Conservation (phyloP, 2,888 invertebrate genomes). For the Leptura quadrifasciata region DNA sequence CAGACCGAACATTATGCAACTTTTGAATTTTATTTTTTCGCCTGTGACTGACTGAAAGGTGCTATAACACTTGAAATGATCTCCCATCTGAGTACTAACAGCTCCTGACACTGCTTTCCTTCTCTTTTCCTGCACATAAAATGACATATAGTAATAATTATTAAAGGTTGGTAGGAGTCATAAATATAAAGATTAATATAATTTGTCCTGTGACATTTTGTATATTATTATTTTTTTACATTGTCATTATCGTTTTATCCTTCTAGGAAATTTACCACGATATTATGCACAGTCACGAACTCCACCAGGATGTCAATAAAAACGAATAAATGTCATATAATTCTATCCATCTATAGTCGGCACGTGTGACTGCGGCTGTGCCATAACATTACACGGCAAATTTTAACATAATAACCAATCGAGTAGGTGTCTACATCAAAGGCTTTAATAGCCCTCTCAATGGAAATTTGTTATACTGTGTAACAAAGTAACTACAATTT, state of each 20-base stretch:
- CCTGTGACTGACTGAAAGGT: no score
- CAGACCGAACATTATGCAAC: no score
- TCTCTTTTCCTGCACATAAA: no score
- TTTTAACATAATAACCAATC: background rate
- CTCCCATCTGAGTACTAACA: no score
- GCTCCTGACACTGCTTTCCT: no score
- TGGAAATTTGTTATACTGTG: background rate
- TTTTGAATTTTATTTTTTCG: no score
- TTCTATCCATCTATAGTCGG: background rate
- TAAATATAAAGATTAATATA: background rate
- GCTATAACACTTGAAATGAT: no score
- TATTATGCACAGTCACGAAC: slow-evolving; percentile 1
- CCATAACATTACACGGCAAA: slow-evolving; percentile 1
- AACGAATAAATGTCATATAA: background rate
- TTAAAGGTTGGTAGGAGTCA: no score
- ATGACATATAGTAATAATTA: no score
- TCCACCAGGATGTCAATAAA: slow-evolving; percentile 3
- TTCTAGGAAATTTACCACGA: background rate
- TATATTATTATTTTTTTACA: background rate
- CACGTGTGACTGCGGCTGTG: background rate
- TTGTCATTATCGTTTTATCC: background rate
- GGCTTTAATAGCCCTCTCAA: background rate
- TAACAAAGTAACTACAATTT: background rate
- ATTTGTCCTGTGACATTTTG: background rate
- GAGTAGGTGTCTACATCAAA: background rate